Evolutionary conservation across 2,113 vertebrate genomes (phyloP).

Genomic region (Seriola dumerili): DNA sequence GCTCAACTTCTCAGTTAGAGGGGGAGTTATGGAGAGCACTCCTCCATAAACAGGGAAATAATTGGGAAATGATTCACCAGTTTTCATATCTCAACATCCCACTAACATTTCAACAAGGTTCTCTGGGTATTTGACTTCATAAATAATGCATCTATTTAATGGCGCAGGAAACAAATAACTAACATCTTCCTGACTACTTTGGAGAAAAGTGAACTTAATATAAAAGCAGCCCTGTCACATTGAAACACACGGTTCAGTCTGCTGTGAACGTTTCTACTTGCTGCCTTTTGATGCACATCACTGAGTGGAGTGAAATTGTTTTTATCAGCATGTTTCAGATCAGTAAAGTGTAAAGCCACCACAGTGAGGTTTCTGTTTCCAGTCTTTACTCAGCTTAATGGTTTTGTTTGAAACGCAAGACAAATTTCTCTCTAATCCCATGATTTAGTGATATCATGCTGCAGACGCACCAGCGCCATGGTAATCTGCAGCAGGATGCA

Average conservation of each 20-base stretch:
- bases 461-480: conserved; percentile 25
- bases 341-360: conserved; percentile 34
- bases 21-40: conserved; percentile 69
- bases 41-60: conserved; percentile 82
- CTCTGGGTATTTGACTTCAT: conserved; percentile 79
- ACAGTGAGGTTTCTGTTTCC: conserved; percentile 33
- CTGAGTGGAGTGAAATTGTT: conserved; percentile 27
- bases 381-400: conserved; percentile 60
- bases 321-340: conserved; percentile 58
- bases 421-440: conserved; percentile 65
- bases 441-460: conserved; percentile 64
- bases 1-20: conserved; percentile 69
- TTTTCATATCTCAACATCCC: conserved; percentile 82
- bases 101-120: conserved; percentile 79
- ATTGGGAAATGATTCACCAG: conserved; percentile 82
- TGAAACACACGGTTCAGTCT: conserved; percentile 71
- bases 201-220: conserved; percentile 80
- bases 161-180: conserved; percentile 84
- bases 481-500: conserved; percentile 62
- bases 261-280: conserved; percentile 58
- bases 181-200: conserved; percentile 75
- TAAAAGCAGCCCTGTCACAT: conserved; percentile 63
- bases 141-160: conserved; percentile 86
- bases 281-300: conserved; percentile 54
- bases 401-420: conserved; percentile 69